Conservation (phyloP, 2,113 vertebrate genomes). For the Corydoras sp. region DNA sequence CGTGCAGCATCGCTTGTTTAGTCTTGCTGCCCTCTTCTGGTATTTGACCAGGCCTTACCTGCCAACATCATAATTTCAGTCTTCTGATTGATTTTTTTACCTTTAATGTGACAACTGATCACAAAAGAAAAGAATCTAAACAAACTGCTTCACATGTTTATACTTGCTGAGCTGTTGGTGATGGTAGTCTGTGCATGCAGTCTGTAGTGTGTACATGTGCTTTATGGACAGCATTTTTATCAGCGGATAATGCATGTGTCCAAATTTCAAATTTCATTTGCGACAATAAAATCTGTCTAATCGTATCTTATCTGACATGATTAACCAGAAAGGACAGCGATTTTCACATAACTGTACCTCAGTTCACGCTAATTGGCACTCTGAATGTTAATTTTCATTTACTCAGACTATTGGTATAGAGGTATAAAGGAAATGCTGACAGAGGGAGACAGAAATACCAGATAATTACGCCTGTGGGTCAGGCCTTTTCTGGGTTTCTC, state of each 20-base stretch:
- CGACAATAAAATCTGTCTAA: too few relatives aligned
- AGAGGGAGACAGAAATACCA: constrained; percentile 5
- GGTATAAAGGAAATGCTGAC: constrained; percentile 19
- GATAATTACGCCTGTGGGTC: constrained; percentile 19
- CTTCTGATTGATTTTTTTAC: constrained; percentile 1
- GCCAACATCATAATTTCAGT: neutral
- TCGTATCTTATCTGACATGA: too few relatives aligned
- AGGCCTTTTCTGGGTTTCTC: constrained; percentile 29
- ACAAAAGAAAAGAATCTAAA: too few relatives aligned
- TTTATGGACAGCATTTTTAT: neutral
- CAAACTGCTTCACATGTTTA: too few relatives aligned
- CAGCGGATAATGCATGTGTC: too few relatives aligned
- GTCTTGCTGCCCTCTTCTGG: constrained; percentile 38
- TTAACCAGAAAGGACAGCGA: too few relatives aligned
- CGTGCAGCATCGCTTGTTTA: constrained; percentile 5
- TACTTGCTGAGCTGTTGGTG: too few relatives aligned
- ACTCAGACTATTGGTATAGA: constrained; percentile 6
- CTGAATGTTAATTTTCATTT: neutral
- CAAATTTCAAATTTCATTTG: too few relatives aligned
- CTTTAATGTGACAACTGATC: neutral
- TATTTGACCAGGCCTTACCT: constrained; percentile 11
- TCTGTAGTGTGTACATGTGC: neutral
- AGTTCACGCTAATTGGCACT: neutral
- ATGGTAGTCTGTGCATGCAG: too few relatives aligned
- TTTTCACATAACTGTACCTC: too few relatives aligned